phyloP scores from a whole-genome alignment of 2,797 vertebrate species.

The Eidolon dupreanum region DNA sequence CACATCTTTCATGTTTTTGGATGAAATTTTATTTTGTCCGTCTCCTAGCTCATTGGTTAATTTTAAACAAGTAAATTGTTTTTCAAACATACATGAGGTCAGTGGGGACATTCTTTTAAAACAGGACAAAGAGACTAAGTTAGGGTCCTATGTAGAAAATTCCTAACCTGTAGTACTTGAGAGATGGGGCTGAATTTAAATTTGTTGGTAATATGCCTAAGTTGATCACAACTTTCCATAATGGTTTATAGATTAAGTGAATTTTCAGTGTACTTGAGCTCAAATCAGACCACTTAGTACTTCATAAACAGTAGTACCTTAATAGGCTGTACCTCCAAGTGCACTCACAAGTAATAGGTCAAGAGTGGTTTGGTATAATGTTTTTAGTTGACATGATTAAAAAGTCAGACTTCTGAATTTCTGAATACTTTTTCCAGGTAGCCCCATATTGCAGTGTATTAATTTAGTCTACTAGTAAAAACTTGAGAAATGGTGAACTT shows the following conservation, averaged over 20 bases:
- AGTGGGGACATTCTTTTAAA: constrained; percentile 38
- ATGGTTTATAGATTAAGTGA: constrained; percentile 40
- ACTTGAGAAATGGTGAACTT: not conserved
- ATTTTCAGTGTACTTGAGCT: constrained; percentile 37
- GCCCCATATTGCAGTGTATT: not conserved
- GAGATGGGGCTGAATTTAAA: constrained; percentile 8
- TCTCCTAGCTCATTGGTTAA: not conserved
- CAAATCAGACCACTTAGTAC: not conserved
- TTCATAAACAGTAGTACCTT: constrained; percentile 44
- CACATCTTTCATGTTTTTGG: constrained; percentile 32
- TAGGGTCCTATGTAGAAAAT: not conserved
- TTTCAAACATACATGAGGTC: not conserved
- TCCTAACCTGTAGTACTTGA: not conserved
- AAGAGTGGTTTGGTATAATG: constrained; percentile 25
- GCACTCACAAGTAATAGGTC: constrained; percentile 25
- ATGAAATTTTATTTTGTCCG: constrained; percentile 54
- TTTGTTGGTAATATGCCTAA: constrained; percentile 8
- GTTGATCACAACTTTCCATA: constrained; percentile 20
- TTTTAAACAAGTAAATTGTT: constrained; percentile 42
- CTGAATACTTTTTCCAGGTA: constrained; percentile 24
- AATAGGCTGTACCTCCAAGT: constrained; percentile 3
- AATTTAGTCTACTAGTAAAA: not conserved
- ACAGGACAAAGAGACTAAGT: not conserved
- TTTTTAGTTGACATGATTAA: constrained; percentile 49
- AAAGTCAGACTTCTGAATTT: constrained; percentile 44